Evolutionary conservation across 1,140 invertebrate genomes (phyloP).

Genomic region (Drosophila malerkotliana): DNA sequence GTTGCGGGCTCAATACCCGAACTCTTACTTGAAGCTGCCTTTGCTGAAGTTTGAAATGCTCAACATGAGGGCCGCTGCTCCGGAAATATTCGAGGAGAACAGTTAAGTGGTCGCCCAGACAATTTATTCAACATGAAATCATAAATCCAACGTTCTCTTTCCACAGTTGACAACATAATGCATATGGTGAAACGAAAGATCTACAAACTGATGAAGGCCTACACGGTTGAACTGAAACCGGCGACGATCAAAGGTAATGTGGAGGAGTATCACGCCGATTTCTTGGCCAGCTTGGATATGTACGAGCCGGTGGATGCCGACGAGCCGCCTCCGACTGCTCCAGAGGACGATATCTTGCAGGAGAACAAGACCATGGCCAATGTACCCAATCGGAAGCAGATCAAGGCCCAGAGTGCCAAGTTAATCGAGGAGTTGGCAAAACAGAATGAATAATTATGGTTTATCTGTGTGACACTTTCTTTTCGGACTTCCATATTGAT

Average conservation of each 20-base stretch:
- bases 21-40: constrained; percentile 71
- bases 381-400: constrained; percentile 76
- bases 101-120: constrained; percentile 42
- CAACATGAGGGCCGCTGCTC: constrained; percentile 71
- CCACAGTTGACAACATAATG: constrained; percentile 69
- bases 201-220: constrained; percentile 72
- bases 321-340: constrained; percentile 23
- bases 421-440: constrained; percentile 72
- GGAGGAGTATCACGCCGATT: constrained; percentile 69
- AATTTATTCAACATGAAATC: background rate
- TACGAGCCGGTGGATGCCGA: constrained; percentile 40
- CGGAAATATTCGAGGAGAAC: constrained; percentile 73
- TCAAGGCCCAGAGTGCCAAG: constrained; percentile 74
- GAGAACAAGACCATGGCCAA: constrained; percentile 68
- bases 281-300: constrained; percentile 54
- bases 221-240: constrained; percentile 61
- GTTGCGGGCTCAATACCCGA: constrained; percentile 66
- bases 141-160: constrained; percentile 1
- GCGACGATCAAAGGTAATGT: constrained; percentile 44
- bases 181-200: constrained; percentile 69
- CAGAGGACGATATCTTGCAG: constrained; percentile 57
- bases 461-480: background rate
- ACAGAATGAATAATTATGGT: constrained; percentile 53
- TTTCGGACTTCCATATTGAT: background rate
- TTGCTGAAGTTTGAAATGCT: constrained; percentile 79